A percentile compares a stretch with the other conserved stretches of the same genome.
These are phyloP conservation scores for Phaenicophaeus curvirostris DNA, from an alignment of 2,797 vertebrate genomes.

Conservation along the genomic window DNA sequence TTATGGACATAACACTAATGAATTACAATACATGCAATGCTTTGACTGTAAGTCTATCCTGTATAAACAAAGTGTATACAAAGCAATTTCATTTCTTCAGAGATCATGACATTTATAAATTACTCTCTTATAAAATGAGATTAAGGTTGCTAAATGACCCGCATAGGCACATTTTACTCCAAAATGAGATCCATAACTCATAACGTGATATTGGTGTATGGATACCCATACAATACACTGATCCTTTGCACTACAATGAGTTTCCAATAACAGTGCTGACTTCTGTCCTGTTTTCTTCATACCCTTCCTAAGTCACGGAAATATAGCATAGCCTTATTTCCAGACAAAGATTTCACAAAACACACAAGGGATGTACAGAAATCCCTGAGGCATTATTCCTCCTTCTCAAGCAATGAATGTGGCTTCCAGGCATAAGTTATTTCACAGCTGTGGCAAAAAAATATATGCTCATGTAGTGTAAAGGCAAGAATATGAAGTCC, in stretches of 20 bases:
- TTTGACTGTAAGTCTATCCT: background rate
- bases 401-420: background rate
- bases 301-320: slow-evolving; percentile 26
- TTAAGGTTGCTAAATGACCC: slow-evolving; percentile 64
- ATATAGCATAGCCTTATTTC: background rate
- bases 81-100: slow-evolving; percentile 56
- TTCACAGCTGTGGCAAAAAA: slow-evolving; percentile 15
- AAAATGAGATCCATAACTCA: slow-evolving; percentile 66
- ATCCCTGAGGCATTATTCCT: background rate
- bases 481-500: background rate
- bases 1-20: slow-evolving; percentile 11
- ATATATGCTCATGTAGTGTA: background rate
- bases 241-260: background rate
- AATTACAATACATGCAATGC: slow-evolving; percentile 22
- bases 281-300: slow-evolving; percentile 31
- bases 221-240: background rate
- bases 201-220: background rate
- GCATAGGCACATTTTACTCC: slow-evolving; percentile 40
- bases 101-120: slow-evolving; percentile 67
- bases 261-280: background rate
- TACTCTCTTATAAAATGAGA: slow-evolving; percentile 55
- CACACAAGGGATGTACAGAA: slow-evolving; percentile 20
- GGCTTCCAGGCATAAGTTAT: slow-evolving; percentile 20
- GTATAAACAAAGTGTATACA: slow-evolving; percentile 27
- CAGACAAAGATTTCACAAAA: slow-evolving; percentile 43